Conservation (phyloP, 2,888 invertebrate species). For the Heliconius erato region DNA sequence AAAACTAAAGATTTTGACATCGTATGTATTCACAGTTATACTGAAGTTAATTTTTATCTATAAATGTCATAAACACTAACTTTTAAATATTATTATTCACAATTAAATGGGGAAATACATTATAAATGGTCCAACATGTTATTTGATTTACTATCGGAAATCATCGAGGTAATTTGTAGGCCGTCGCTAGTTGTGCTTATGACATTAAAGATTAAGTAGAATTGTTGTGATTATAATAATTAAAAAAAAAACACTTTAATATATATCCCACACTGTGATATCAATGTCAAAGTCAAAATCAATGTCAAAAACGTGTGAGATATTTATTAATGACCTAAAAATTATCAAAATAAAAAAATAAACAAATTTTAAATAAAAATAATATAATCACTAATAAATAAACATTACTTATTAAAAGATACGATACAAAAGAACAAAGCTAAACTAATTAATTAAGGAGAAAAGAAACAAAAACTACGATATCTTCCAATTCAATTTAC, state of each 20-base stretch:
- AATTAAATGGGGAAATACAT: not conserved
- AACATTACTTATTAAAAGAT: not conserved
- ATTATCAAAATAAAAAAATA: not conserved
- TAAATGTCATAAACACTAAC: slow-evolving; percentile 12
- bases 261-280: not conserved
- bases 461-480: not conserved
- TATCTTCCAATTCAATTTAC: slow-evolving; percentile 57
- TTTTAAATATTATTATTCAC: slow-evolving; percentile 10
- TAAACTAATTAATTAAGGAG: not conserved
- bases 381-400: not conserved
- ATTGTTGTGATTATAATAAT: not conserved
- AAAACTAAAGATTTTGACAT: not conserved
- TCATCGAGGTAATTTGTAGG: slow-evolving; percentile 14
- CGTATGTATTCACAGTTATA: not conserved
- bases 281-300: not conserved
- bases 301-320: not conserved
- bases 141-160: not conserved
- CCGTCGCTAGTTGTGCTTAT: slow-evolving; percentile 22
- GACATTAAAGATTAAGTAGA: slow-evolving; percentile 3
- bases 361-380: not conserved
- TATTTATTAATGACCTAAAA: not conserved
- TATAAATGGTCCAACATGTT: not conserved
- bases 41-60: not conserved
- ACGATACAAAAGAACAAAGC: not conserved
- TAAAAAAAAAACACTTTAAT: not conserved